Percentiles rank a stretch among this genome's conserved stretches.
These are phyloP conservation scores for Mormyrops boulengeri DNA, from an alignment of 2,797 vertebrate genomes.

Conservation along the genomic window DNA sequence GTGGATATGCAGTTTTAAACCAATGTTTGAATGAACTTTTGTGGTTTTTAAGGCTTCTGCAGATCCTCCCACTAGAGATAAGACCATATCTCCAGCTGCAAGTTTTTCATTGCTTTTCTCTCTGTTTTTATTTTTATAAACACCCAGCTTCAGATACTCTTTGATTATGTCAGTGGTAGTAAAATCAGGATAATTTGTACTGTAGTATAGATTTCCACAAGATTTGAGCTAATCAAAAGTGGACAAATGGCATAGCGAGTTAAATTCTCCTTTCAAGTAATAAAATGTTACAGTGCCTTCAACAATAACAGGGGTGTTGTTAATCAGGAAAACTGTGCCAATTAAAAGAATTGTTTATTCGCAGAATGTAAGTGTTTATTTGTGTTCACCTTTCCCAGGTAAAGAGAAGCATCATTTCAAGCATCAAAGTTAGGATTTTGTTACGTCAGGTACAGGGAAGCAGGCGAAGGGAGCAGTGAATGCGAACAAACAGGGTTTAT, in stretches of 20 bases:
- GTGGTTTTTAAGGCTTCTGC: not conserved
- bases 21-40: not conserved
- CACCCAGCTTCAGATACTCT: not conserved
- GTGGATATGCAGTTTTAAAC: not conserved
- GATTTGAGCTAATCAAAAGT: not conserved
- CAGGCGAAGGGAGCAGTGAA: too few relatives aligned
- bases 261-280: not conserved
- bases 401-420: not conserved
- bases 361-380: not conserved
- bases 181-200: not conserved
- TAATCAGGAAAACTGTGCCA: not conserved
- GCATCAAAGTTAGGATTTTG: not conserved
- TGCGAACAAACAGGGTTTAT: too few relatives aligned
- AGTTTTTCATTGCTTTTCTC: not conserved
- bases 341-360: conserved; percentile 1
- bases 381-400: not conserved
- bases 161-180: not conserved
- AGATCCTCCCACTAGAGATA: not conserved
- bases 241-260: not conserved
- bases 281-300: not conserved
- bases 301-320: not conserved
- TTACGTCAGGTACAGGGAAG: too few relatives aligned
- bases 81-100: not conserved
- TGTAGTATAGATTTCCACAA: not conserved
- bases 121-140: not conserved